Conservation (phyloP, 1,140 invertebrate species). For the Scaptomyza pallida region DNA sequence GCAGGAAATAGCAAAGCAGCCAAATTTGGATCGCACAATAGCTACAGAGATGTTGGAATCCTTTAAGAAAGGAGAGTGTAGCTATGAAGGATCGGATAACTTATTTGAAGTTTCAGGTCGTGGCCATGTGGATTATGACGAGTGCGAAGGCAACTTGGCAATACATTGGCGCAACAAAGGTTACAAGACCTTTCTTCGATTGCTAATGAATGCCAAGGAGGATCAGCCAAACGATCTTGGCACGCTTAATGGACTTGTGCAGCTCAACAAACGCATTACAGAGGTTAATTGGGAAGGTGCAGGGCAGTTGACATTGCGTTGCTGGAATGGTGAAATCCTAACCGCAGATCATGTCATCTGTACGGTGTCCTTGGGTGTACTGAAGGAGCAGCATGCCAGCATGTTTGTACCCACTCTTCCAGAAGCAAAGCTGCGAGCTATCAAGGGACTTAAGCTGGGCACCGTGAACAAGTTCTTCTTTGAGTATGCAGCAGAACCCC, state of each 20-base stretch:
- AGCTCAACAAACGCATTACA: constrained; percentile 84
- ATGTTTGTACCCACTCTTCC: constrained; percentile 88
- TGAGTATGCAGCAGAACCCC: constrained; percentile 87
- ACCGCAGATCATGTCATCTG: constrained; percentile 88
- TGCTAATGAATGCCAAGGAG: constrained; percentile 84
- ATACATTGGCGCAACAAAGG: constrained; percentile 88
- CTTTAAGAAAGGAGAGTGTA: constrained; percentile 84
- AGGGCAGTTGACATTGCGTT: constrained; percentile 83
- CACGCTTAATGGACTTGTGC: constrained; percentile 76
- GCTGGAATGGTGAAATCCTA: constrained; percentile 86
- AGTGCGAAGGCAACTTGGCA: constrained; percentile 86
- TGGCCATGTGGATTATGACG: constrained; percentile 85
- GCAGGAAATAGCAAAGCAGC: constrained; percentile 54
- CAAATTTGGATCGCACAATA: constrained; percentile 60
- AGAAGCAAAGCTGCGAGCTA: constrained; percentile 86
- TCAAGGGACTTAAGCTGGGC: constrained; percentile 88
- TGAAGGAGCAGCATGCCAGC: constrained; percentile 86
- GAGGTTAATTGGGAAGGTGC: constrained; percentile 83
- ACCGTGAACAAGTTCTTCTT: constrained; percentile 91
- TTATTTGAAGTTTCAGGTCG: constrained; percentile 87
- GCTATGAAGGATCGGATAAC: constrained; percentile 86
- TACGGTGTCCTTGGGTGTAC: constrained; percentile 88
- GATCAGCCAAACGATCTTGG: constrained; percentile 46
- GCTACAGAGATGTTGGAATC: constrained; percentile 84
- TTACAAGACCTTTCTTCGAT: constrained; percentile 86